A percentile compares a stretch with the other conserved stretches of the same genome.
phyloP scores from a whole-genome alignment of 2,888 invertebrate species.

The Netelia melanura region DNA sequence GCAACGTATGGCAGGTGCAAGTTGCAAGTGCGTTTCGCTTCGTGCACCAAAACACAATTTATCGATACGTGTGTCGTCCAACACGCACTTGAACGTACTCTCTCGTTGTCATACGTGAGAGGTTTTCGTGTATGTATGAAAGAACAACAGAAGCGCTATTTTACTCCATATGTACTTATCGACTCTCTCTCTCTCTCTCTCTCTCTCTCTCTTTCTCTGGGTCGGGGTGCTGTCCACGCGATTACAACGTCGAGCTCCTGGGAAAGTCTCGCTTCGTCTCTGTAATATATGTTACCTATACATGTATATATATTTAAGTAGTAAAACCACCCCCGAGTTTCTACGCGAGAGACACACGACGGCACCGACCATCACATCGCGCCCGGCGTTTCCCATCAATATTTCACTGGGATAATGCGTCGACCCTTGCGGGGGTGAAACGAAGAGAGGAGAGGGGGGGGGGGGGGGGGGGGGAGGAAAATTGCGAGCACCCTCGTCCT shows the following conservation, averaged over 20 bases:
- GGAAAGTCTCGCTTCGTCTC: constrained; percentile 38
- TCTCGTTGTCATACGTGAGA: neutral
- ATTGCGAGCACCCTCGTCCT: neutral
- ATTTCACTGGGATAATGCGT: constrained; percentile 80
- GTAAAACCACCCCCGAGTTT: constrained; percentile 4
- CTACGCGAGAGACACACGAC: constrained; percentile 7
- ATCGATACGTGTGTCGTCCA: neutral
- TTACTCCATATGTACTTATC: neutral
- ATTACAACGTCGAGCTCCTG: constrained; percentile 36
- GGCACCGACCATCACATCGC: neutral
- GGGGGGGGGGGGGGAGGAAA: no score
- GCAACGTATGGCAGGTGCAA: constrained; percentile 35
- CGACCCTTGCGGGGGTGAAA: constrained; percentile 30
- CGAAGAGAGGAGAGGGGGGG: neutral
- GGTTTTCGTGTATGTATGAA: neutral
- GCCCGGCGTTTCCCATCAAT: constrained; percentile 69
- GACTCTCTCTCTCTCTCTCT: neutral
- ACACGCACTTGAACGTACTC: constrained; percentile 40
- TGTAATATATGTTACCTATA: neutral
- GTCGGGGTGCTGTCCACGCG: constrained; percentile 34
- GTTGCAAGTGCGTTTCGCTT: constrained; percentile 51
- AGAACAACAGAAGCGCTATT: constrained; percentile 3
- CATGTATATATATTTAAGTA: neutral
- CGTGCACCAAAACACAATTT: constrained; percentile 6
- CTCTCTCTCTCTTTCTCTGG: neutral